These are phyloP conservation scores for Chionomys nivalis DNA, from an alignment of 2,113 vertebrate species.

Conservation along the genomic window DNA sequence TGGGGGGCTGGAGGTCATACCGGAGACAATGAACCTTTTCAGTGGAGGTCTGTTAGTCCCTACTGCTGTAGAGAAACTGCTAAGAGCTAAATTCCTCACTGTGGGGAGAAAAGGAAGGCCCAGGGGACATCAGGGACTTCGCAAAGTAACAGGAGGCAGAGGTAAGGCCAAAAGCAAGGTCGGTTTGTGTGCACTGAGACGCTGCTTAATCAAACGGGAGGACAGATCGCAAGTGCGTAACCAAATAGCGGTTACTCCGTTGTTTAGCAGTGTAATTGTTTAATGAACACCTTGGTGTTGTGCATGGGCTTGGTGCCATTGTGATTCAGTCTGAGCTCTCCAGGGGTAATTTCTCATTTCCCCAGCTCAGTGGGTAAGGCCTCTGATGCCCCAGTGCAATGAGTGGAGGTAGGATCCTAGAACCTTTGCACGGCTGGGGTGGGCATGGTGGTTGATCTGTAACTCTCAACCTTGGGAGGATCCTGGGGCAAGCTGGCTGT, in stretches of 20 bases:
- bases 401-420: background rate
- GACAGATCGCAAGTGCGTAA: background rate
- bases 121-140: background rate
- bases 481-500: background rate
- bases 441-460: background rate
- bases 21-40: background rate
- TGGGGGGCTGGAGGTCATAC: too few relatives aligned
- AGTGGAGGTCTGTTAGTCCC: background rate
- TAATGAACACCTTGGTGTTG: conserved; percentile 2
- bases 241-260: background rate
- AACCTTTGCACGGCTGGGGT: background rate
- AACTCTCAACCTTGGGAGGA: background rate
- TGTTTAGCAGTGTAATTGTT: background rate
- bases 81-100: background rate
- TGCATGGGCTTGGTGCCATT: background rate
- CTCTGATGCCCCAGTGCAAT: background rate
- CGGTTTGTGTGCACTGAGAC: background rate
- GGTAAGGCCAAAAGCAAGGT: background rate
- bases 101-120: too few relatives aligned
- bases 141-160: background rate
- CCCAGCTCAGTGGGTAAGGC: background rate
- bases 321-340: conserved; percentile 49
- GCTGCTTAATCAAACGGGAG: too few relatives aligned
- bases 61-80: background rate
- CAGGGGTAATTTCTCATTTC: conserved; percentile 38